Base-by-base conservation (phyloP, 2,113 vertebrate species). In the Patagioenas fasciata region DNA sequence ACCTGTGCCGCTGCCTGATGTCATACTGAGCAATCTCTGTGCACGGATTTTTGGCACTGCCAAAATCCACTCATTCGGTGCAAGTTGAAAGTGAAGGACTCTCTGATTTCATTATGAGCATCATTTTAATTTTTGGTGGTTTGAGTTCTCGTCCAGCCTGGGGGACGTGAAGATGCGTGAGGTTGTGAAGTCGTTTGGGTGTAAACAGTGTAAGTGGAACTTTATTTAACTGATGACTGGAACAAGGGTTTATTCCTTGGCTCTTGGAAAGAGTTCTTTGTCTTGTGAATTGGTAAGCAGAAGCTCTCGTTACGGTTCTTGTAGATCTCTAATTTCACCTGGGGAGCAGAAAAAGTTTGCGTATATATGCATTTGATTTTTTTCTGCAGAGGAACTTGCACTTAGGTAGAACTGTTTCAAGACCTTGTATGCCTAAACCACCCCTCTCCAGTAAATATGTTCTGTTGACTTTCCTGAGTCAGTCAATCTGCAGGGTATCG, bases 401-500 rank as follows among this genome's bases (percentile, higher is more conserved):
- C 31, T 56, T 38, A 1, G 28, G 23, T 48, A 25, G 32, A 51
- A 57, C 53, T 36, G 36, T 34, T 26, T 31, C 51, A 34, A 25
- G 66, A 8, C 40, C 6, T 48, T n/a, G 2, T 29, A 2, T 32
- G 66, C 19, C 31, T 36, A 42, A 62, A 21, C 28, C 24, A n/a
- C 72, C 34, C 28, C 32, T 61, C 14, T 62, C 29, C 26, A 32
- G 40, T 13, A 28, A 31, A 5, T 32, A 5, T 0, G 5, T 29
- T 48, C 60, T 56, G 40, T 72, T 16, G 9, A 1, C 17, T 50
- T 32, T 26, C 19, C 56, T 11, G 58, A 28, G 31, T 13, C 47
- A 7, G 73, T 28, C 36, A 11, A 15, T 19, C 18, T 44, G 1
- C 28, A 18, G 34, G 48, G 42, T 10, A 15, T 32, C 0, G 2